Evolutionary conservation across 2,888 invertebrate species (phyloP), one percentile per base, ranked within the genome.

Genomic region (Plebejus argus): DNA sequence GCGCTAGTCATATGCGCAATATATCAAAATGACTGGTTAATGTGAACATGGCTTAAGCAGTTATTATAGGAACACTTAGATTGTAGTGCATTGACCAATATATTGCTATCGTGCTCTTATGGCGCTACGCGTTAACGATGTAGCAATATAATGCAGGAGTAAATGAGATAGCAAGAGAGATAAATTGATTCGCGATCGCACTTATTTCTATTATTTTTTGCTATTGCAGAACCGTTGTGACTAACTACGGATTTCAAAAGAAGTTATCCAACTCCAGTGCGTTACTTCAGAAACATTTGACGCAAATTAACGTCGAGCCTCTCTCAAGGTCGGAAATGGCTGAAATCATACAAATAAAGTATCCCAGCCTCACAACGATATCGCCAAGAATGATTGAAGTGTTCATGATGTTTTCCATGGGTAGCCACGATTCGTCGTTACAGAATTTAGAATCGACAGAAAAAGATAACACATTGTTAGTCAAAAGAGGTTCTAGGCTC

Each of bases 251-350:
- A 7, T 95, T 95, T 83, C 95, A 96, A 86, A 94, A 94, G 87
- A 94, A 96, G 85, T 95, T 95, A 83, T 95, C 96, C 0, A 95
- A 95, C 80, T 95, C 96, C 0, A 95, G 96, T 81, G 95, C 95
- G 70, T 89, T 98, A 58, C 89, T 98, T 70, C 97, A 98, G 85
- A 98, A 98, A 87, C 96, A 98, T 87, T 96, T 98, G 89, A 95
- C 97, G 15, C 97, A 96, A 86, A 95, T 99, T 58, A 96, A 96
- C 81, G 95, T 99, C 5, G 96, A 98, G 82, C 97, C 98, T 0
- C 89, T 99, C 33, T 96, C 97, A 0, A 94, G 95, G 71, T 91
- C 95, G 0, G 99, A 99, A 90, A 93, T 99, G 0, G 94, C 96
- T 71, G 94, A 95, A 83, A 96, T 98, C 72, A 94, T 98, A 28